Conservation (phyloP, 2,797 vertebrate species). For the Coluber constrictor region DNA sequence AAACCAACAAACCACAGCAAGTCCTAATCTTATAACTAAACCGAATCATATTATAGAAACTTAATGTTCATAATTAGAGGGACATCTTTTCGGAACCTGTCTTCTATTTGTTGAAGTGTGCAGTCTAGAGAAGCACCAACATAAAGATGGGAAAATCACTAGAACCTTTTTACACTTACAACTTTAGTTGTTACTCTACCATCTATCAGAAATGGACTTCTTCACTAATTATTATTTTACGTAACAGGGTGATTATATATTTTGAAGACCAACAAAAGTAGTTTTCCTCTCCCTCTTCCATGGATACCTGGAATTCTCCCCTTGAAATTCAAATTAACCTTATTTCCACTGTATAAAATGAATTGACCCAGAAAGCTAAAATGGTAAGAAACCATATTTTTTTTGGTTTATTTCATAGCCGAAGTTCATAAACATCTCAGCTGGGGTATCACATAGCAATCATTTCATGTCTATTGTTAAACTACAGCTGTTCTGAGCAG, state of each 20-base stretch:
- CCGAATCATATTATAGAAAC: background rate
- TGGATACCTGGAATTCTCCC: constrained; percentile 48
- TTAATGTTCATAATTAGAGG: background rate
- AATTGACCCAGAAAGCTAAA: constrained; percentile 64
- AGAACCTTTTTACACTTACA: background rate
- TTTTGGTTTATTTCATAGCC: constrained; percentile 57
- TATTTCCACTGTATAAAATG: constrained; percentile 59
- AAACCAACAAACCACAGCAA: background rate
- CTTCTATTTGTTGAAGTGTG: too few relatives aligned
- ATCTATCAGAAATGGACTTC: background rate
- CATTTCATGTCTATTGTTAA: constrained; percentile 55
- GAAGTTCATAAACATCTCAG: constrained; percentile 64
- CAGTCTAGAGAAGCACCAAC: background rate
- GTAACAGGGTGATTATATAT: constrained; percentile 28
- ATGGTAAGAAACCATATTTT: constrained; percentile 62
- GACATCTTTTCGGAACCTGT: background rate
- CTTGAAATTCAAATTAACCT: constrained; percentile 57
- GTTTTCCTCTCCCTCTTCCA: constrained; percentile 47
- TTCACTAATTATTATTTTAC: constrained; percentile 47
- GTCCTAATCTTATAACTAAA: background rate
- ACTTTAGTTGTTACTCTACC: background rate
- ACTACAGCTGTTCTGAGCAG: constrained; percentile 50
- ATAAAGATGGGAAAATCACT: background rate
- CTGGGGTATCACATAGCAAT: constrained; percentile 57
- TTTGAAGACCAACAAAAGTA: constrained; percentile 50